Base-by-base conservation (phyloP, 2,888 invertebrate species). In the Cylloceria caligata region DNA sequence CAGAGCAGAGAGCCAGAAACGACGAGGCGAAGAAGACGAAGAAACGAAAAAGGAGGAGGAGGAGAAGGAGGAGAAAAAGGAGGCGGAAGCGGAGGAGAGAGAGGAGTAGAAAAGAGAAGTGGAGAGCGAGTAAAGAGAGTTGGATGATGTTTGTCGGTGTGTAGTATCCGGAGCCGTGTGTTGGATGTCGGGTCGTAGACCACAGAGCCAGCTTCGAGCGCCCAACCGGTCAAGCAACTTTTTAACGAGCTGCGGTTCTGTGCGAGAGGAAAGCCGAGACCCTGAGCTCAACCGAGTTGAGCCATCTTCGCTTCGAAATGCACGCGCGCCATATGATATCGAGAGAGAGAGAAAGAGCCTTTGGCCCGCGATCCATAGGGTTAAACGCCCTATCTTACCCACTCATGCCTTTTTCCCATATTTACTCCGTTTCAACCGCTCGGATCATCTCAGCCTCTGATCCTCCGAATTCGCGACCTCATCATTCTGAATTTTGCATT, bases 201-300 rank as follows among this genome's bases (percentile, higher is more conserved):
- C 92, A 91, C 91, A 89, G 89, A 89, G 90, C 89, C 90, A 90
- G 88, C 88, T 88, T 84, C 87, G 87, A 77, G 88, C 91, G 90
- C 88, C 89, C 90, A 92, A 92, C 92, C 92, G 92, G 92, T 92
- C 92, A 90, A 86, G 90, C 92, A 92, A 92, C 92, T 92, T 92
- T 92, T 92, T 92, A 92, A 92, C 92, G 91, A 92, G 92, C 90
- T 88, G 89, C 87, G 86, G 84, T 84, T 84, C 85, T 86, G 79
- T 84, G 86, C 81, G 83, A 83, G 88, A 88, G 88, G 87, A 89
- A 89, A 89, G 86, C 86, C 87, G 88, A 89, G 88, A 88, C 88
- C 88, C 88, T 87, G 89, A 85, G 89, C 86, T 79, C 81, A 88
- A 88, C 89, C 87, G 84, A 85, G 90, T 89, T 89, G 89, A 90